These are phyloP conservation scores for Enteromius unitaeniatus DNA, from an alignment of 2,797 vertebrate genomes.

Conservation along the genomic window DNA sequence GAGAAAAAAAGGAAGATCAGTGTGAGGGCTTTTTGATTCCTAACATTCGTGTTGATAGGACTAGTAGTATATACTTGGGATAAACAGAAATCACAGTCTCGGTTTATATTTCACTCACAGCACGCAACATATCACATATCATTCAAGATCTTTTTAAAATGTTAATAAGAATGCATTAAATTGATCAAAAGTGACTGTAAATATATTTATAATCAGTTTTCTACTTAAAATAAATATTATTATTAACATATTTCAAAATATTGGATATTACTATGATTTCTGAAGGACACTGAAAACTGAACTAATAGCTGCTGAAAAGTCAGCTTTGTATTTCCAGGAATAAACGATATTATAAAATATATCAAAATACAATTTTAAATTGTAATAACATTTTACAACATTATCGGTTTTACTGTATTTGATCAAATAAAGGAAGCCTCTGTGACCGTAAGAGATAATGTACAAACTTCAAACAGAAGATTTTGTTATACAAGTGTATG, in stretches of 20 bases:
- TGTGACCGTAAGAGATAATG: not conserved
- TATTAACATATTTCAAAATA: too few relatives aligned
- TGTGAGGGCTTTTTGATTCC: not conserved
- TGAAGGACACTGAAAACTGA: not conserved
- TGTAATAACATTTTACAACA: not conserved
- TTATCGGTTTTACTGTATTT: not conserved
- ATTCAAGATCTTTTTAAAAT: not conserved
- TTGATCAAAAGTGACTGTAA: not conserved
- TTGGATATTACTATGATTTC: not conserved
- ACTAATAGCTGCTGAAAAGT: not conserved
- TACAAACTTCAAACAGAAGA: not conserved
- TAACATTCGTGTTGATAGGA: not conserved
- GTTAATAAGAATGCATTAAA: not conserved
- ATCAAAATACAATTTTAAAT: not conserved
- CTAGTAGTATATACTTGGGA: not conserved
- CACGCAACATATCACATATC: not conserved
- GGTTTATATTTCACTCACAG: not conserved
- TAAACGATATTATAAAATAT: not conserved
- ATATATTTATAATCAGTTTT: not conserved
- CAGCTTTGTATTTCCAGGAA: not conserved
- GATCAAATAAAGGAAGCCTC: not conserved
- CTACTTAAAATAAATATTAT: not conserved
- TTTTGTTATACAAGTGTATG: constrained; percentile 56
- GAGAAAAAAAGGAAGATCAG: not conserved
- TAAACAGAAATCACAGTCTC: not conserved